Evolutionary conservation across 2,888 invertebrate species (phyloP), one percentile per base, ranked within the genome.

Genomic region (Apodemia duryi): DNA sequence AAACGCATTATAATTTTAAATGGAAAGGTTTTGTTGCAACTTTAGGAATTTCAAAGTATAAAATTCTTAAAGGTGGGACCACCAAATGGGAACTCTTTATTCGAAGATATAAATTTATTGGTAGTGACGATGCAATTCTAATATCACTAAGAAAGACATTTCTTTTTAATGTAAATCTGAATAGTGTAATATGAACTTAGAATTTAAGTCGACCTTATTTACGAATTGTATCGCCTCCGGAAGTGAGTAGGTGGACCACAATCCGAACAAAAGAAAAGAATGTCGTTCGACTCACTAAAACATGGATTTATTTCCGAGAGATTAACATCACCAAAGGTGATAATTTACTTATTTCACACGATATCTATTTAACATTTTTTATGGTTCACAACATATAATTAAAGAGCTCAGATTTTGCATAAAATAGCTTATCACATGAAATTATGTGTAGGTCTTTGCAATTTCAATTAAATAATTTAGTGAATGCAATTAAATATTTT

Each of bases 231-330:
- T 75, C 76, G 76, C 76, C 79, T 80, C 89, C 89, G 90, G 89
- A 89, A 85, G 80, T 80, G 85, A 74, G 89, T 89, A 83, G 89
- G 89, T 72, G 74, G 77, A 74, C 69, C 67, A 72, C 74, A 67
- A 65, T 66, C 62, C 65, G 78, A 82, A 88, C 88, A 88, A 88
- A 87, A 81, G 80, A 68, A 70, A 75, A 82, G 88, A 88, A 89
- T 89, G 87, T 81, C 82, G 78, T 74, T 73, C 76, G 75, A 75
- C 75, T 79, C 85, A 86, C 85, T 85, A 85, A 85, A 78, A 77
- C 66, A 52, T 43, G 65, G 66, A 68, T 67, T 65, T 57, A 64
- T 63, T 65, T 66, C 67, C 61, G 54, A 65, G 46, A 64, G 66
- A 71, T 69, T 67, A 65, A 64, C 57, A 67, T 71, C 69, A 49